Percentiles rank a stretch among this genome's conserved stretches.
Evolutionary conservation across 2,113 vertebrate species (phyloP).

Genomic region (Sebastes schlegelii): DNA sequence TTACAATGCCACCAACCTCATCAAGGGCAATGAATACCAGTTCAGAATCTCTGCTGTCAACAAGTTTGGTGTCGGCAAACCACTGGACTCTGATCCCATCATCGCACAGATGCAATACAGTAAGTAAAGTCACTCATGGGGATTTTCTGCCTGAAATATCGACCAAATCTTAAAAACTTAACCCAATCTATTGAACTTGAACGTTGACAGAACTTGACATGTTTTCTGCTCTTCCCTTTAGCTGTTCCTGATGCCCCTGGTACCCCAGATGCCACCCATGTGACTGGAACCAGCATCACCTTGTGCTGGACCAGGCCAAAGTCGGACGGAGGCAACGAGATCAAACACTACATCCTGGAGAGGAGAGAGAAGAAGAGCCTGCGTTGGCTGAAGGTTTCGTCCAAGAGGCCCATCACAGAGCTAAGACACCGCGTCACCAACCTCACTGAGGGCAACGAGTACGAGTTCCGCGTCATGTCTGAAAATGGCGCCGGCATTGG

Average conservation of each 20-base stretch:
- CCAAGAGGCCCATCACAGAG: constrained; percentile 94
- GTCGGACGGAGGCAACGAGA: constrained; percentile 96
- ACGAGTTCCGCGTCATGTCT: constrained; percentile 98
- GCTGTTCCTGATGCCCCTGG: constrained; percentile 96
- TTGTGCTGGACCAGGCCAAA: constrained; percentile 93
- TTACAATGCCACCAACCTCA: constrained; percentile 92
- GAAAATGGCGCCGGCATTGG: constrained; percentile 95
- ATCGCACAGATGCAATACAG: constrained; percentile 96
- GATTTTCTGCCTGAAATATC: background rate
- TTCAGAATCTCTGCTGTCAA: constrained; percentile 97
- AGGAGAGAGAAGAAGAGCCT: constrained; percentile 98
- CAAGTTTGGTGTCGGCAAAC: constrained; percentile 94
- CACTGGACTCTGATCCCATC: constrained; percentile 93
- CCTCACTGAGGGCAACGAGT: constrained; percentile 95
- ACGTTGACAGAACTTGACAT: background rate
- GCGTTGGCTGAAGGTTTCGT: constrained; percentile 94
- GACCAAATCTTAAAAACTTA: background rate
- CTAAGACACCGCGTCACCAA: constrained; percentile 92
- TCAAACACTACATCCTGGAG: constrained; percentile 96
- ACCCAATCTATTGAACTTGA: background rate
- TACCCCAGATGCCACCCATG: constrained; percentile 92
- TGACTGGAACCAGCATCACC: constrained; percentile 95
- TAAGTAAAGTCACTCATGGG: constrained; percentile 80
- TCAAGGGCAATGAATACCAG: constrained; percentile 98
- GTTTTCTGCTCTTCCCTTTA: constrained; percentile 59